Conservation (phyloP, 2,797 vertebrate genomes). For the Acanthurus leucopareius region DNA sequence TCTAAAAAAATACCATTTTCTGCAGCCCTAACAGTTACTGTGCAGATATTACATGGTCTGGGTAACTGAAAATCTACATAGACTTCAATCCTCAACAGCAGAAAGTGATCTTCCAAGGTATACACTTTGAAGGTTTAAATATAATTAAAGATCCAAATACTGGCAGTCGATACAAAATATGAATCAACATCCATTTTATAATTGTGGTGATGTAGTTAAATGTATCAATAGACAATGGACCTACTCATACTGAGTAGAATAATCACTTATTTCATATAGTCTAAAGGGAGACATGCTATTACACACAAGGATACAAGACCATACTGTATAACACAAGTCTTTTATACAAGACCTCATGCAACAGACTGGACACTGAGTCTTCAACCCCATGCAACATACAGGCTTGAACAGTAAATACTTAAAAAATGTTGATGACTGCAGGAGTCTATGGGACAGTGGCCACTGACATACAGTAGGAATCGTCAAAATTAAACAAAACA, state of each 20-base stretch:
- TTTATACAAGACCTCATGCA: constrained; percentile 75
- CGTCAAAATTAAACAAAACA: constrained; percentile 35
- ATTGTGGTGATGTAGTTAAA: constrained; percentile 36
- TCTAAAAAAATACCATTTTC: too few relatives aligned
- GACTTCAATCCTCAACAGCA: constrained; percentile 16
- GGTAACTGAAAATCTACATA: neutral
- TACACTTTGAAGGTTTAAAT: neutral
- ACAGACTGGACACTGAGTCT: constrained; percentile 51
- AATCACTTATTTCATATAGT: constrained; percentile 32
- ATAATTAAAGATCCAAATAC: neutral
- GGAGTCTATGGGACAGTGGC: constrained; percentile 20
- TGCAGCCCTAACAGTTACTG: too few relatives aligned
- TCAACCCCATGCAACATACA: constrained; percentile 77
- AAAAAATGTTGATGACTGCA: constrained; percentile 32
- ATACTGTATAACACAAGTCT: constrained; percentile 55
- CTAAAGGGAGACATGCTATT: constrained; percentile 74
- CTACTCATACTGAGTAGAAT: constrained; percentile 17
- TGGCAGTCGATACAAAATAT: constrained; percentile 4
- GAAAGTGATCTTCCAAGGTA: constrained; percentile 7
- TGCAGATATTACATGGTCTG: neutral
- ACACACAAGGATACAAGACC: constrained; percentile 50
- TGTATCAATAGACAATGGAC: constrained; percentile 24
- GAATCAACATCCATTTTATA: constrained; percentile 22
- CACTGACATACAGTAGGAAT: constrained; percentile 12
- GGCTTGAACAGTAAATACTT: constrained; percentile 31